Conservation (phyloP, 1,140 invertebrate genomes). For the Zophobas atratus region DNA sequence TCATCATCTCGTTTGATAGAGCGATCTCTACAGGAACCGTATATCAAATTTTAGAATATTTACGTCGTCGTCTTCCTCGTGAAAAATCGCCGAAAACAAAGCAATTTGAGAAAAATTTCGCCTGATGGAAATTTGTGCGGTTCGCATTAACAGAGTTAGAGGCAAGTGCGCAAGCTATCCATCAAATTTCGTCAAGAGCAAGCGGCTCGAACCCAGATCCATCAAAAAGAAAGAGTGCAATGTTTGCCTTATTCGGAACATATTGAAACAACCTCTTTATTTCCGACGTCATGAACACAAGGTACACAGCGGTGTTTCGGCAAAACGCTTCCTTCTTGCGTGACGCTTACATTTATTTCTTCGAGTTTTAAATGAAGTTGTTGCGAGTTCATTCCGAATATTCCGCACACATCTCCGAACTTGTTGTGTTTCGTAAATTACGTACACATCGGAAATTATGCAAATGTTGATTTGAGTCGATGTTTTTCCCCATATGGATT, state of each 20-base stretch:
- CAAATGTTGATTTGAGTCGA: conserved; percentile 10
- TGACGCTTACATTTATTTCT: conserved; percentile 19
- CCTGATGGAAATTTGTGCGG: conserved; percentile 25
- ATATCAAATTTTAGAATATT: conserved; percentile 9
- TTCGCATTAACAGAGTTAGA: background rate
- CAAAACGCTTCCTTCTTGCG: conserved; percentile 9
- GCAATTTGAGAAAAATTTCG: conserved; percentile 22
- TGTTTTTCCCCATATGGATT: conserved; percentile 24
- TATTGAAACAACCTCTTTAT: conserved; percentile 19
- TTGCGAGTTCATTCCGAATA: background rate
- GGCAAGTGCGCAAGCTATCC: conserved; percentile 8
- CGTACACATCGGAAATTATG: conserved; percentile 6
- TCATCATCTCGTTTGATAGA: conserved; percentile 18
- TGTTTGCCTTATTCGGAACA: conserved; percentile 15
- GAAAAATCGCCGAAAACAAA: conserved; percentile 9
- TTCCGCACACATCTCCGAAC: conserved; percentile 2
- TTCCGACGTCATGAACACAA: conserved; percentile 27
- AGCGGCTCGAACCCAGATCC: background rate
- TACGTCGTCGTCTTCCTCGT: conserved; percentile 10
- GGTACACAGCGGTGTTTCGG: conserved; percentile 20
- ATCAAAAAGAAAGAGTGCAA: conserved; percentile 32
- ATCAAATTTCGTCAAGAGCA: background rate
- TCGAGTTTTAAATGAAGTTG: conserved; percentile 32
- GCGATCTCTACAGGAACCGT: background rate
- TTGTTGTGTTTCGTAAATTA: too few relatives aligned